Percentiles rank a stretch among this genome's conserved stretches.
Conservation (phyloP, 2,797 vertebrate genomes). For the Selene dorsalis region DNA sequence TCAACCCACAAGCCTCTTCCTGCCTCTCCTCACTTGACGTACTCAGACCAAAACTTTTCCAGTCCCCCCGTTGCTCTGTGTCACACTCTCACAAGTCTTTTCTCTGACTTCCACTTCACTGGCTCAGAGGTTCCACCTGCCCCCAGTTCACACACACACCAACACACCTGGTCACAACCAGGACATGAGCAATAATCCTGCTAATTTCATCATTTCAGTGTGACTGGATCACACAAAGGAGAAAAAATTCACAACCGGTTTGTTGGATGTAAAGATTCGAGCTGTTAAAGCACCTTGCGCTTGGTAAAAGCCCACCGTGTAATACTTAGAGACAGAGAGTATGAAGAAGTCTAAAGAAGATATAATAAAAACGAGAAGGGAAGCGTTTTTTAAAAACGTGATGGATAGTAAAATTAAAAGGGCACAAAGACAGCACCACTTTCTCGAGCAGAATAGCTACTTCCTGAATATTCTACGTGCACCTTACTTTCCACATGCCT, state of each 20-base stretch:
- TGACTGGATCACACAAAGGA: slow-evolving; percentile 3
- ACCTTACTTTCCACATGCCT: slow-evolving; percentile 72
- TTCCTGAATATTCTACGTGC: slow-evolving; percentile 70
- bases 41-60: slow-evolving; percentile 76
- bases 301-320: background rate
- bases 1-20: slow-evolving; percentile 85
- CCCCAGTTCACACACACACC: slow-evolving; percentile 31
- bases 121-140: slow-evolving; percentile 69
- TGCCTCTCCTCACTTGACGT: slow-evolving; percentile 73
- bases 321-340: background rate
- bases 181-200: background rate
- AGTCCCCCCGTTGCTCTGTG: slow-evolving; percentile 44
- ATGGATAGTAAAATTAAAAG: no score
- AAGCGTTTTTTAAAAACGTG: no score
- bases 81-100: slow-evolving; percentile 49
- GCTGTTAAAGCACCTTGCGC: background rate
- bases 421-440: background rate
- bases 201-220: slow-evolving; percentile 1
- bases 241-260: background rate
- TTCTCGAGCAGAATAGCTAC: slow-evolving; percentile 37
- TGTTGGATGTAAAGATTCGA: background rate
- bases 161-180: background rate
- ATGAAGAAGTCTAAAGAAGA: background rate
- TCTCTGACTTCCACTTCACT: slow-evolving; percentile 54
- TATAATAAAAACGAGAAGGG: background rate